phyloP scores from a whole-genome alignment of 2,888 invertebrate genomes.

The Eretmocerus hayati region DNA sequence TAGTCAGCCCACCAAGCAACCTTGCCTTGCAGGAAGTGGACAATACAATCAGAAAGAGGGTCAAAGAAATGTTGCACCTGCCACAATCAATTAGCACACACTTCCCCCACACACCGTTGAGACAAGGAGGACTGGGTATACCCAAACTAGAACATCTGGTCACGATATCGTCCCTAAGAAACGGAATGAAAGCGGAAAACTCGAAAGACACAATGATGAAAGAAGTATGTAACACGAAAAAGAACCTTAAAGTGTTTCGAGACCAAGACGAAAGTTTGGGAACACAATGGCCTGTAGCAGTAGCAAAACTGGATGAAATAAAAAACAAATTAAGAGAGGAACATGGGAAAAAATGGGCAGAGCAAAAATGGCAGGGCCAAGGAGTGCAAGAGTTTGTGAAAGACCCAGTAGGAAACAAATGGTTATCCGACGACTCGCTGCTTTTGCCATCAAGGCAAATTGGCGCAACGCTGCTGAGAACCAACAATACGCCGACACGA shows the following conservation, averaged over 20 bases:
- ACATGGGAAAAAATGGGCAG: not conserved
- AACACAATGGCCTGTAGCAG: not conserved
- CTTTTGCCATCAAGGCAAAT: not conserved
- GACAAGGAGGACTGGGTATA: conserved; percentile 9
- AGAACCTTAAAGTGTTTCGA: not conserved
- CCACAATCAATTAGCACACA: not conserved
- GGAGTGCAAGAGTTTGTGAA: not conserved
- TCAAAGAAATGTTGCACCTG: conserved; percentile 10
- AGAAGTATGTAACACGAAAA: not conserved
- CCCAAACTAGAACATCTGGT: conserved; percentile 7
- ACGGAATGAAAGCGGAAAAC: not conserved
- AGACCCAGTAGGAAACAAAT: not conserved
- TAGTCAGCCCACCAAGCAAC: conserved; percentile 1
- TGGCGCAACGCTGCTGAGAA: too few relatives aligned
- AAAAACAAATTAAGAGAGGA: not conserved
- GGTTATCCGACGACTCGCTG: not conserved
- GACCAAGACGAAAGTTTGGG: not conserved
- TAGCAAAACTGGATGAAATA: not conserved
- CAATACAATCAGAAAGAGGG: not conserved
- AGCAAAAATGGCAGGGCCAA: not conserved
- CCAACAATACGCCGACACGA: too few relatives aligned
- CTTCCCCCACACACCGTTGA: conserved; percentile 3
- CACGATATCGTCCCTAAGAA: not conserved
- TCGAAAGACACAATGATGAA: not conserved
- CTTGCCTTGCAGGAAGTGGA: not conserved